Evolutionary conservation across 2,888 invertebrate genomes (phyloP).

Genomic region (Standfussiana lucernea): DNA sequence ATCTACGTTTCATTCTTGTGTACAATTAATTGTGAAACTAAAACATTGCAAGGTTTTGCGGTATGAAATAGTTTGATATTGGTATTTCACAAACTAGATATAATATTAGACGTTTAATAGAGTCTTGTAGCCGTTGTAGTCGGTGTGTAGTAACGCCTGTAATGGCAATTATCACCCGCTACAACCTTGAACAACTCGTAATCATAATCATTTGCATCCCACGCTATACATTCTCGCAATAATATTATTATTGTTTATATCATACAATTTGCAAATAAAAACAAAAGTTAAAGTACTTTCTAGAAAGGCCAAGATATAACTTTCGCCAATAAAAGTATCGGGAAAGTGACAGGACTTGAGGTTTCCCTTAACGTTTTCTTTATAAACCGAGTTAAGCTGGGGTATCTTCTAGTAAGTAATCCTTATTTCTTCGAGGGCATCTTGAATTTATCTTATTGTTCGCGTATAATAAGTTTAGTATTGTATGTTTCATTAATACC

Average conservation of each 20-base stretch:
- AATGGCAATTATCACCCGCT: constrained; percentile 77
- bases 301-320: constrained; percentile 45
- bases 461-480: neutral
- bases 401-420: constrained; percentile 26
- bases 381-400: constrained; percentile 15
- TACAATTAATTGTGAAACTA: constrained; percentile 20
- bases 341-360: constrained; percentile 46
- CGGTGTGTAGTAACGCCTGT: constrained; percentile 74
- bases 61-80: constrained; percentile 26
- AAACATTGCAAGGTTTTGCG: constrained; percentile 36
- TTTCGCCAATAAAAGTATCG: constrained; percentile 60
- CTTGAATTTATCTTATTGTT: constrained; percentile 29
- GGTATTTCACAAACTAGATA: constrained; percentile 48
- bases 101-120: constrained; percentile 36
- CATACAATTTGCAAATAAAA: constrained; percentile 26
- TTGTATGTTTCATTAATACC: constrained; percentile 28
- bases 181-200: constrained; percentile 80
- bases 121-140: constrained; percentile 45
- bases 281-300: constrained; percentile 49
- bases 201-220: constrained; percentile 83
- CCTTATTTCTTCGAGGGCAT: constrained; percentile 10
- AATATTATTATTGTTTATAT: constrained; percentile 52
- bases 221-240: constrained; percentile 70
- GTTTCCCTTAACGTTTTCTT: constrained; percentile 42
- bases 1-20: constrained; percentile 6